Evolutionary conservation across 2,113 vertebrate genomes (phyloP).

Genomic region (Platysteira castanea): DNA sequence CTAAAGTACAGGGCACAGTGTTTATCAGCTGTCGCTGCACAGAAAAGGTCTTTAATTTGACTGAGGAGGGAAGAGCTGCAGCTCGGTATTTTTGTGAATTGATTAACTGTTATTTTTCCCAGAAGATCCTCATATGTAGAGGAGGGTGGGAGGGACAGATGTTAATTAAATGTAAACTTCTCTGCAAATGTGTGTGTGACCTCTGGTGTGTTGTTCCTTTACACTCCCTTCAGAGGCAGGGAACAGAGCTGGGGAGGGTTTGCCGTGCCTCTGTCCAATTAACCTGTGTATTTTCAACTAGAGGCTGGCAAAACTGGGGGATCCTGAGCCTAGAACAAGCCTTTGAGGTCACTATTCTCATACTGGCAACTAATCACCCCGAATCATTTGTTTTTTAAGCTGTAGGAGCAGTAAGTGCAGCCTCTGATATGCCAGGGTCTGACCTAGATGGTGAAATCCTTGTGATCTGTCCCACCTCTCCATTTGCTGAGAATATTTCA

Average conservation of each 20-base stretch:
- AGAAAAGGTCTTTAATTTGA: background rate
- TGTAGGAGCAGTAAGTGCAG: background rate
- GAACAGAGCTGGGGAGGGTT: background rate
- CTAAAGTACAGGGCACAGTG: background rate
- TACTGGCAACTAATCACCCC: background rate
- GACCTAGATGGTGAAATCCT: background rate
- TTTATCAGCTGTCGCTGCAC: background rate
- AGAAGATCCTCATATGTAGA: background rate
- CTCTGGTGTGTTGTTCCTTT: background rate
- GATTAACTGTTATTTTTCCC: background rate
- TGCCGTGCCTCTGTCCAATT: background rate
- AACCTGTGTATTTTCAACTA: background rate
- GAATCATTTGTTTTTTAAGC: fast-evolving
- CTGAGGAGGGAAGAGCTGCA: background rate
- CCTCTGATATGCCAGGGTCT: background rate
- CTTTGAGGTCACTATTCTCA: background rate
- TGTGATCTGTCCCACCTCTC: background rate
- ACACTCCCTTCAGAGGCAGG: background rate
- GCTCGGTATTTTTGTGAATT: background rate
- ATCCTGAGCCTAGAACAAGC: background rate
- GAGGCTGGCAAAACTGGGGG: background rate
- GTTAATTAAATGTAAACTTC: background rate
- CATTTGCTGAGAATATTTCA: background rate
- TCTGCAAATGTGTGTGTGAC: background rate
- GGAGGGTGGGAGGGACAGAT: background rate